Evolutionary conservation across 1,140 invertebrate species (phyloP).

Genomic region (Sitophilus oryzae): DNA sequence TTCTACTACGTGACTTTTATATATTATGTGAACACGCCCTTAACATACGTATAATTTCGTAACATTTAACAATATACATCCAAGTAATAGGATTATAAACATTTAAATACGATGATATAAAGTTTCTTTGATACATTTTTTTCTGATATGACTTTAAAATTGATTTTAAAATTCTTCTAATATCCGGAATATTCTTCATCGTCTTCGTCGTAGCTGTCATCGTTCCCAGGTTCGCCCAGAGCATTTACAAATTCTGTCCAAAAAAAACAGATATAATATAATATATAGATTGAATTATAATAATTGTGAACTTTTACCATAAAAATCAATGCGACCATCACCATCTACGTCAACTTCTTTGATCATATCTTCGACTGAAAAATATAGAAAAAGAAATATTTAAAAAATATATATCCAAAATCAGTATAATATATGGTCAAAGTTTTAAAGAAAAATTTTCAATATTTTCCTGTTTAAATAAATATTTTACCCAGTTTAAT

Average conservation of each 20-base stretch:
- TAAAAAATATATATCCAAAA: not conserved
- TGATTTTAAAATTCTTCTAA: constrained; percentile 24
- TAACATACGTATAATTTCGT: too few species aligned
- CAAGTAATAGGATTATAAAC: too few species aligned
- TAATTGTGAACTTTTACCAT: constrained; percentile 64
- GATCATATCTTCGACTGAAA: constrained; percentile 87
- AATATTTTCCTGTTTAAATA: too few species aligned
- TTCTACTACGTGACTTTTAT: too few species aligned
- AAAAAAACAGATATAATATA: constrained; percentile 33
- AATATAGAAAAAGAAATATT: constrained; percentile 23
- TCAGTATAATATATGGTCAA: too few species aligned
- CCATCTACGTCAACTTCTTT: constrained; percentile 87
- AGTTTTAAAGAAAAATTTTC: too few species aligned
- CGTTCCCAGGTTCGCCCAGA: constrained; percentile 67
- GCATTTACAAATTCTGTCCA: constrained; percentile 83
- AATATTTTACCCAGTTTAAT: too few species aligned
- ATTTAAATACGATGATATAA: too few species aligned
- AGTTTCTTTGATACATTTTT: too few species aligned
- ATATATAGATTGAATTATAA: not conserved
- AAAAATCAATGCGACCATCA: constrained; percentile 83
- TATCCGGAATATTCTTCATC: constrained; percentile 55
- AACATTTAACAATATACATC: too few species aligned
- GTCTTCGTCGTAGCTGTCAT: constrained; percentile 74
- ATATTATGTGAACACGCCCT: too few species aligned
- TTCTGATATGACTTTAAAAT: too few species aligned